Evolutionary conservation across 2,888 invertebrate genomes (phyloP).

Genomic region (Crepidodera aurea): DNA sequence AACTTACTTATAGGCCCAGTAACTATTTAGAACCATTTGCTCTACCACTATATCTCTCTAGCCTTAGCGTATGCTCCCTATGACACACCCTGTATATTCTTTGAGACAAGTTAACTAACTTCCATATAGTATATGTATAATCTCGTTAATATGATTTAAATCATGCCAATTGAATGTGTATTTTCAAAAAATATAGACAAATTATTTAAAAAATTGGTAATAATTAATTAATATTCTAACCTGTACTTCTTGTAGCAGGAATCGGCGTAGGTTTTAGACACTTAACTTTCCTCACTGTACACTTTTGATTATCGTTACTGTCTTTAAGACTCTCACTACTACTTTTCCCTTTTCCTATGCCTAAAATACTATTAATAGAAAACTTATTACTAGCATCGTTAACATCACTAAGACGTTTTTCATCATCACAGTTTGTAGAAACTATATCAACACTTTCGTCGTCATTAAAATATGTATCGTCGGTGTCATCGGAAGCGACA

Average conservation of each 20-base stretch:
- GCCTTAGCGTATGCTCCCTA: too few species aligned
- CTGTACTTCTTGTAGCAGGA: conserved; percentile 44
- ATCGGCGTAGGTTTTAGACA: conserved; percentile 57
- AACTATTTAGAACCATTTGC: too few species aligned
- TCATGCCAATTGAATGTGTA: too few species aligned
- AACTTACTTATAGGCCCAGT: too few species aligned
- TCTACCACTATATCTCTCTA: too few species aligned
- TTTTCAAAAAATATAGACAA: too few species aligned
- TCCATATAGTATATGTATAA: too few species aligned
- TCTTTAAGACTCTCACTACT: conserved; percentile 35
- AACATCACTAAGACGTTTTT: conserved; percentile 39
- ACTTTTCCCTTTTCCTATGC: conserved; percentile 46
- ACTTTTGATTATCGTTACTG: conserved; percentile 36
- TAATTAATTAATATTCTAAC: conserved; percentile 19
- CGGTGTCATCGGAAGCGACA: conserved; percentile 33
- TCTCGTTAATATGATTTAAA: too few species aligned
- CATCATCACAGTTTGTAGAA: conserved; percentile 45
- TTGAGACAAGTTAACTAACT: too few species aligned
- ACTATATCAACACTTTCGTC: conserved; percentile 54
- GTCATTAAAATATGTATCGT: conserved; percentile 41
- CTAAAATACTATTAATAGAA: conserved; percentile 60
- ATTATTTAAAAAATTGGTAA: too few species aligned
- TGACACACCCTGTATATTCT: too few species aligned
- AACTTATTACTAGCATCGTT: conserved; percentile 56
- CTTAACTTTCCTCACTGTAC: conserved; percentile 47